These are phyloP conservation scores for Auanema sp. DNA, from an alignment of 2,888 invertebrate species.

Conservation along the genomic window DNA sequence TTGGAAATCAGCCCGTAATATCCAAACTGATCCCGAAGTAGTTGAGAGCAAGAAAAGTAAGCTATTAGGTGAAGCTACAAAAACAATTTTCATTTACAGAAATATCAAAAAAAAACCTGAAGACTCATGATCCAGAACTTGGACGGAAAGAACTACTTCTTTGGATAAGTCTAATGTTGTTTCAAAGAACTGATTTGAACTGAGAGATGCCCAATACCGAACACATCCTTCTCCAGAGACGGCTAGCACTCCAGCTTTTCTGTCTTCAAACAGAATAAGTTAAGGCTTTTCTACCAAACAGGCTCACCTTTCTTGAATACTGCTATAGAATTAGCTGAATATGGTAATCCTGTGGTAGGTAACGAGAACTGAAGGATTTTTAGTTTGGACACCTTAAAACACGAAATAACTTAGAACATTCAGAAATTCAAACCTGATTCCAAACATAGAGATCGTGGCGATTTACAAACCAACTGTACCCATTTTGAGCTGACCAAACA, in stretches of 20 bases:
- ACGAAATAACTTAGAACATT: background rate
- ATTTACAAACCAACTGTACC: conserved; percentile 12
- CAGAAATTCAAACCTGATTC: background rate
- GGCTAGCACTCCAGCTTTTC: background rate
- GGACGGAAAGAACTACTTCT: conserved; percentile 9
- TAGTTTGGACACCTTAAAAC: background rate
- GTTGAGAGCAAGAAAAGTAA: conserved; percentile 11
- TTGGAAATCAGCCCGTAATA: too few species aligned
- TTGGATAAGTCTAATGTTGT: conserved; percentile 4
- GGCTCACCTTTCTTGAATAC: conserved; percentile 15
- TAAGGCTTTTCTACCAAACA: background rate
- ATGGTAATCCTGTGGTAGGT: conserved; percentile 8
- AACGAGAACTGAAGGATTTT: conserved; percentile 10
- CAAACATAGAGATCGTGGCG: conserved; percentile 15
- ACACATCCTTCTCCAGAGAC: conserved; percentile 14
- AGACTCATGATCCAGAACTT: conserved; percentile 5
- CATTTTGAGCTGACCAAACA: conserved; percentile 2
- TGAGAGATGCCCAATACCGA: conserved; percentile 12
- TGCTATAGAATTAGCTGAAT: conserved; percentile 4
- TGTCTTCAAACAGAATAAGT: background rate
- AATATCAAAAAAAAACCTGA: background rate
- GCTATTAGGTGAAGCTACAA: background rate
- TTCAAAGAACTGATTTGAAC: background rate
- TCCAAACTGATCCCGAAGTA: conserved; percentile 10
- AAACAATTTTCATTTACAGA: background rate